These are phyloP conservation scores for Microtus montanus DNA, from an alignment of 2,113 vertebrate species.

Conservation along the genomic window DNA sequence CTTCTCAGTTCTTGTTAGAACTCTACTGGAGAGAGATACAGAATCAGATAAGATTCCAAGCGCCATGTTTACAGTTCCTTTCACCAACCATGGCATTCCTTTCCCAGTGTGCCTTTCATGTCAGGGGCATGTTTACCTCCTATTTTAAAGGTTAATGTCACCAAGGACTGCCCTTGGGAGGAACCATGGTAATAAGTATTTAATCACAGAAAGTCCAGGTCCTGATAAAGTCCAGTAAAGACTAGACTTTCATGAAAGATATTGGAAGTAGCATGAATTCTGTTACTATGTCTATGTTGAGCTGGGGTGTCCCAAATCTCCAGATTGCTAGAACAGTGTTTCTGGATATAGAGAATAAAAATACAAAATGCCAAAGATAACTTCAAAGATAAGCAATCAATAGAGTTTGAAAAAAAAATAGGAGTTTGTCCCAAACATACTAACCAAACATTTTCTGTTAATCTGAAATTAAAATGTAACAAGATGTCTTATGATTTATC, in stretches of 20 bases:
- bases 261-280: background rate
- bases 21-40: no score
- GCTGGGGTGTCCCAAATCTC: background rate
- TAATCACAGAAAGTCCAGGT: background rate
- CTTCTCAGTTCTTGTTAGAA: background rate
- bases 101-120: background rate
- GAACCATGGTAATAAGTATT: background rate
- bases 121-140: background rate
- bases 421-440: background rate
- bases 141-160: background rate
- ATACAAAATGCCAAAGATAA: background rate
- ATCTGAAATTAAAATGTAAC: constrained; percentile 6
- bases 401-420: background rate
- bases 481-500: constrained; percentile 2
- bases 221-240: background rate
- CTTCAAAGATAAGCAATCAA: background rate
- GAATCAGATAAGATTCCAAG: background rate
- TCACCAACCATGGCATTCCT: background rate
- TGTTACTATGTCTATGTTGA: background rate
- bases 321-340: background rate
- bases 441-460: background rate
- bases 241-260: background rate
- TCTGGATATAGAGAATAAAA: background rate
- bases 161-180: no score
- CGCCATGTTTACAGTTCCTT: background rate